Conservation (phyloP, 2,888 invertebrate species). For the Drosophila melanosoma region DNA sequence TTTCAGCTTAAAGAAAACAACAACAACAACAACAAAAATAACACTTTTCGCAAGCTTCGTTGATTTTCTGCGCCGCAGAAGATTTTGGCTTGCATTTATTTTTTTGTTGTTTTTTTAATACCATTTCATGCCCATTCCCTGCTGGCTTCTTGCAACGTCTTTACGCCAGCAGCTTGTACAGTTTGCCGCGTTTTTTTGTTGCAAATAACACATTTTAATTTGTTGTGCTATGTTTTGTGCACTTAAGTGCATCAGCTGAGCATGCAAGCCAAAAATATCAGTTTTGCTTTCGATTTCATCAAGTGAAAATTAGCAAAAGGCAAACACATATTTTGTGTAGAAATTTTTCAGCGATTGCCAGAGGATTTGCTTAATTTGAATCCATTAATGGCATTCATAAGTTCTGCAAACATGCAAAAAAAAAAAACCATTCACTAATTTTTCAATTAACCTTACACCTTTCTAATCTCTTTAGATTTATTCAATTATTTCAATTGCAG, state of each 20-base stretch:
- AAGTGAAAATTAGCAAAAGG: conserved; percentile 43
- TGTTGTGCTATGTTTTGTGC: conserved; percentile 61
- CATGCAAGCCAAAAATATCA: conserved; percentile 69
- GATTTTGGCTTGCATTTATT: conserved; percentile 25
- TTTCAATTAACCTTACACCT: conserved; percentile 32
- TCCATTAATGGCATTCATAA: background rate
- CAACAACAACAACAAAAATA: conserved; percentile 54
- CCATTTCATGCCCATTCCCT: conserved; percentile 53
- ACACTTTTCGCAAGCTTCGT: conserved; percentile 74
- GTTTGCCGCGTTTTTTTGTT: conserved; percentile 53
- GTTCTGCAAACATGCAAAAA: conserved; percentile 10
- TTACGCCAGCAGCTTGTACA: conserved; percentile 39
- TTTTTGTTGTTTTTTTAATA: background rate
- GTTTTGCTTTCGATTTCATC: conserved; percentile 69
- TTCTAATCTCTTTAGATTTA: background rate
- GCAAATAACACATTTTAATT: conserved; percentile 74
- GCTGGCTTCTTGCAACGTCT: conserved; percentile 36
- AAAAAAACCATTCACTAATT: conserved; percentile 15
- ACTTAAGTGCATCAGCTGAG: conserved; percentile 79
- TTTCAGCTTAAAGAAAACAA: conserved; percentile 30
- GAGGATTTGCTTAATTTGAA: background rate
- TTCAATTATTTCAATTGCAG: conserved; percentile 38
- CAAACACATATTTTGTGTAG: conserved; percentile 1
- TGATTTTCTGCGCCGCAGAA: conserved; percentile 67
- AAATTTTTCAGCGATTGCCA: conserved; percentile 12